Percentiles rank a stretch among this genome's conserved stretches.
phyloP scores from a whole-genome alignment of 2,888 invertebrate genomes.

The Trimorus sp. region DNA sequence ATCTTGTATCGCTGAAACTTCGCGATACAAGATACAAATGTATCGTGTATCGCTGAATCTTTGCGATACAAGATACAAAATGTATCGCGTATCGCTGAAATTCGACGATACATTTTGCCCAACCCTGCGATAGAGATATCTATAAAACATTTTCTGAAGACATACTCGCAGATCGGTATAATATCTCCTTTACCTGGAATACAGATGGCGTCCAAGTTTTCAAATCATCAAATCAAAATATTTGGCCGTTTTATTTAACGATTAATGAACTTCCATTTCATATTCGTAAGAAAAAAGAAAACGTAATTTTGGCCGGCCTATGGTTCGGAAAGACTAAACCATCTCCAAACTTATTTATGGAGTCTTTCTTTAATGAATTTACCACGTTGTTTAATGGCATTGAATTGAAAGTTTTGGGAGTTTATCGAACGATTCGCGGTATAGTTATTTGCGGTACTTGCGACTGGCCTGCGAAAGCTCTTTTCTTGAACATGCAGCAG shows the following conservation, averaged over 20 bases:
- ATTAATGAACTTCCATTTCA: neutral
- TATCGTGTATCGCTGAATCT: no score
- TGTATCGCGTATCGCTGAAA: no score
- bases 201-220: conserved; percentile 2
- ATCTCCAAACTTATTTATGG: conserved; percentile 32
- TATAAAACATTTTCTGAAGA: neutral
- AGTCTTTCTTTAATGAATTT: conserved; percentile 11
- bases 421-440: neutral
- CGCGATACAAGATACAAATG: no score
- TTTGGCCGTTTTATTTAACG: neutral
- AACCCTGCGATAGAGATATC: no score
- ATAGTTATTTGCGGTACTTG: conserved; percentile 43
- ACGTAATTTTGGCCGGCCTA: neutral
- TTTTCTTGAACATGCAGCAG: conserved; percentile 20
- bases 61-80: no score
- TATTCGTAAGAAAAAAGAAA: conserved; percentile 4
- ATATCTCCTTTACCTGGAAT: conserved; percentile 16
- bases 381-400: conserved; percentile 32
- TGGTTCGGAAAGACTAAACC: neutral
- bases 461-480: conserved; percentile 51
- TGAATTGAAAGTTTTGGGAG: neutral
- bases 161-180: neutral
- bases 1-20: no score
- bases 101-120: no score
- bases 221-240: conserved; percentile 6